Conservation (phyloP, 2,797 vertebrate genomes). For the Dermochelys coriacea region DNA sequence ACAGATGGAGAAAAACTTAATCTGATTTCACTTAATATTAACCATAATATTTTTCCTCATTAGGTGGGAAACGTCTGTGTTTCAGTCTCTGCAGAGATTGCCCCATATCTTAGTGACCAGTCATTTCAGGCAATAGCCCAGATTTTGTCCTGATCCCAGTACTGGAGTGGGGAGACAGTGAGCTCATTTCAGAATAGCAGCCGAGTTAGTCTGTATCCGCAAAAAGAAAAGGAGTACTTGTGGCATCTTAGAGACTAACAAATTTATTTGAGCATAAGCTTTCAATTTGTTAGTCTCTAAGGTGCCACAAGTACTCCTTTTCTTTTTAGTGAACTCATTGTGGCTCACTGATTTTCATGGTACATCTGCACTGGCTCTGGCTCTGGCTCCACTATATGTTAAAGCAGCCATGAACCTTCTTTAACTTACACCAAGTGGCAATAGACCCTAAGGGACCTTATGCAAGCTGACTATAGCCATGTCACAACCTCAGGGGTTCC, state of each 20-base stretch:
- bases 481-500: no score
- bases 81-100: neutral
- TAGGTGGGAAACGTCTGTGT: neutral
- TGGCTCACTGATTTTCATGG: neutral
- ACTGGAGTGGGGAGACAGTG: neutral
- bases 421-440: neutral
- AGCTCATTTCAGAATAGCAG: no score
- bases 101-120: neutral
- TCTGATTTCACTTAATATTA: constrained; percentile 12
- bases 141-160: neutral
- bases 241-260: no score
- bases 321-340: neutral
- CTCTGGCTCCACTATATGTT: neutral
- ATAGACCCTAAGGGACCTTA: neutral
- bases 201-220: no score
- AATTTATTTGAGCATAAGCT: no score
- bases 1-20: constrained; percentile 19
- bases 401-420: neutral
- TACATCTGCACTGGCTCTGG: neutral
- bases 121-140: neutral
- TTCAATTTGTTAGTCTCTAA: no score
- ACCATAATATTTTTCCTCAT: neutral
- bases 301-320: no score
- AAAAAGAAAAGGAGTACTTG: no score
- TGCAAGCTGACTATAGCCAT: neutral